Evolutionary conservation across 1,140 invertebrate genomes (phyloP), one percentile per base, ranked within the genome.

Genomic region (Hylyphantes graminicola): DNA sequence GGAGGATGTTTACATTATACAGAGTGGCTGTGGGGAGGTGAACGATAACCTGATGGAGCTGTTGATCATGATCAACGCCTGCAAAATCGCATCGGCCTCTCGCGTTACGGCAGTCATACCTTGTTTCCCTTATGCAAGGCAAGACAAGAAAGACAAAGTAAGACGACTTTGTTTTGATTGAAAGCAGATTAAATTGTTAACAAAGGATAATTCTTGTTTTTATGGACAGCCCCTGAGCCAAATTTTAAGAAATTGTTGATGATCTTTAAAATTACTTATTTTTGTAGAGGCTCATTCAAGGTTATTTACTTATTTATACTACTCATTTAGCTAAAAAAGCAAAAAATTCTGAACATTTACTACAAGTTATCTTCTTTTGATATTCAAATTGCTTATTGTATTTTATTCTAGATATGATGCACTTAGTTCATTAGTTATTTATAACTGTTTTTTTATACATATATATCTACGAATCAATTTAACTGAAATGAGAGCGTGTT

Each of bases 31-130:
- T 89, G 97, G 97, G 70, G 97, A 99, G 90, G 95, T 99, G 17
- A 99, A 99, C 90, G 98, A 99, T 89, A 99, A 99, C 90, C 91
- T 99, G 13, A 99, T 99, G 97, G 98, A 99, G 89, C 92, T 99
- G 10, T 92, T 99, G 35, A 99, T 99, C 87, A 99, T 99, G 98
- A 99, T 99, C 86, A 99, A 99, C 91, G 98, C 98, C 2, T 99
- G 98, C 90, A 99, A 99, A 92, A 99, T 98, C 88, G 98, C 98
- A n/a, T 99, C 98, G 67, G 97, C 98, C n/a, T 97, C 96, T 67
- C 91, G 98, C 87, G 97, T 99, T n/a, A 99, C 98, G 55, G 98
- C 98, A 79, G 98, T 99, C 75, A 98, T 99, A 87, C 98, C 98
- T 65, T 98, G 96, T 90, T 99, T 99, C 90, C 98, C 98, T 3